Evolutionary conservation across 2,888 invertebrate species (phyloP).

Genomic region (Kuschelorhynchus macadamiae): DNA sequence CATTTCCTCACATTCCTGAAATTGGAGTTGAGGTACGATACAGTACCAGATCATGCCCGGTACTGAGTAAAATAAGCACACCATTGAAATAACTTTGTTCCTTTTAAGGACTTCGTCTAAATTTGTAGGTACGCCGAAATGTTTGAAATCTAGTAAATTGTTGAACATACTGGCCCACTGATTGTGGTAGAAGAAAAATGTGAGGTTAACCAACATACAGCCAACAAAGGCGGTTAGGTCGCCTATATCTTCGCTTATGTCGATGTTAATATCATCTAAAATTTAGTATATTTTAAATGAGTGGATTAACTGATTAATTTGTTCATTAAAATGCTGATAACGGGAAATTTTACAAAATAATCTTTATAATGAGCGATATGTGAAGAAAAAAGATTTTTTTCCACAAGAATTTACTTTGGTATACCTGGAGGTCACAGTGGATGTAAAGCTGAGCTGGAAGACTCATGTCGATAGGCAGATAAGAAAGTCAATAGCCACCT

Average conservation of each 20-base stretch:
- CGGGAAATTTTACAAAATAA: too few species aligned
- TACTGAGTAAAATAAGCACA: conserved; percentile 23
- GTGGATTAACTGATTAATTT: too few species aligned
- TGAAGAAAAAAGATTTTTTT: neutral
- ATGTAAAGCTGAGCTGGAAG: too few species aligned
- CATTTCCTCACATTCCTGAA: conserved; percentile 35
- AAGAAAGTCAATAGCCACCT: too few species aligned
- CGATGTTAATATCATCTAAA: conserved; percentile 29
- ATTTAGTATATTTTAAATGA: neutral
- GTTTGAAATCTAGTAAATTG: conserved; percentile 26
- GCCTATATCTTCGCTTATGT: conserved; percentile 42
- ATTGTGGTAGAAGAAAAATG: conserved; percentile 26
- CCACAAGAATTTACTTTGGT: too few species aligned
- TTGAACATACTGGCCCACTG: conserved; percentile 39
- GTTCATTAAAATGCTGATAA: too few species aligned
- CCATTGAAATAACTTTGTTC: conserved; percentile 26
- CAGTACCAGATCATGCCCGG: conserved; percentile 38
- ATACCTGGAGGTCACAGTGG: too few species aligned
- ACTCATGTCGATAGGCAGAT: too few species aligned
- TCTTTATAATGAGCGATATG: neutral
- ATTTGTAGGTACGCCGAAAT: conserved; percentile 40
- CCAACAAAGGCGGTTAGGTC: conserved; percentile 37
- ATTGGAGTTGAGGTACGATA: conserved; percentile 24
- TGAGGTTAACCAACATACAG: conserved; percentile 21
- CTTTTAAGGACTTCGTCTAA: conserved; percentile 27